phyloP scores from a whole-genome alignment of 2,797 vertebrate species.

The Mionectes olivaceus region DNA sequence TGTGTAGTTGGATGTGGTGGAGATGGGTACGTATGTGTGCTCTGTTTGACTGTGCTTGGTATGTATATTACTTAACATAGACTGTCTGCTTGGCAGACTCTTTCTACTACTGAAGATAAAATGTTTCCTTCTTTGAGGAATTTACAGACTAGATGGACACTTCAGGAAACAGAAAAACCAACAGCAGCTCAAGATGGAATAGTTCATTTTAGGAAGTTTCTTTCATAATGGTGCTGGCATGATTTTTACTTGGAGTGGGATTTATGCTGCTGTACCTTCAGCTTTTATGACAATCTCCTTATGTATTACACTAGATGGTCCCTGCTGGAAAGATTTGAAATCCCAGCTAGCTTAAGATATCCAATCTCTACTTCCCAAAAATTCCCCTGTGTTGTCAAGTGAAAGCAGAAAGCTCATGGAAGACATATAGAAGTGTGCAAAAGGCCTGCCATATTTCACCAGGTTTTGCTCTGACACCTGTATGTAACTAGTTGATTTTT shows the following conservation, averaged over 20 bases:
- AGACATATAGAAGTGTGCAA: not conserved
- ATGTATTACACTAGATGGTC: not conserved
- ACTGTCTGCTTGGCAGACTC: not conserved
- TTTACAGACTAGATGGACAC: not conserved
- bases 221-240: constrained; percentile 14
- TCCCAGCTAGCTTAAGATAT: constrained; percentile 30
- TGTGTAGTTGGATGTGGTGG: not conserved
- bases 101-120: not conserved
- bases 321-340: constrained; percentile 13
- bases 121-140: constrained; percentile 20
- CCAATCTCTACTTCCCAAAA: constrained; percentile 31
- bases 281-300: constrained; percentile 30
- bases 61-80: not conserved
- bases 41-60: not conserved
- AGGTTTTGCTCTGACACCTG: constrained; percentile 36
- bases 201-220: not conserved
- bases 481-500: not conserved
- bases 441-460: constrained; percentile 18
- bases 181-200: not conserved
- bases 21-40: not conserved
- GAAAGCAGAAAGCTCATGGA: constrained; percentile 22
- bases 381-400: constrained; percentile 30
- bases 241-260: constrained; percentile 18
- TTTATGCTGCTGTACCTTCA: not conserved
- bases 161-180: not conserved